A percentile compares a stretch with the other conserved stretches of the same genome.
phyloP scores from a whole-genome alignment of 37 sponge, comb jelly and placozoan genomes.

The Cliona cf. orientalis region DNA sequence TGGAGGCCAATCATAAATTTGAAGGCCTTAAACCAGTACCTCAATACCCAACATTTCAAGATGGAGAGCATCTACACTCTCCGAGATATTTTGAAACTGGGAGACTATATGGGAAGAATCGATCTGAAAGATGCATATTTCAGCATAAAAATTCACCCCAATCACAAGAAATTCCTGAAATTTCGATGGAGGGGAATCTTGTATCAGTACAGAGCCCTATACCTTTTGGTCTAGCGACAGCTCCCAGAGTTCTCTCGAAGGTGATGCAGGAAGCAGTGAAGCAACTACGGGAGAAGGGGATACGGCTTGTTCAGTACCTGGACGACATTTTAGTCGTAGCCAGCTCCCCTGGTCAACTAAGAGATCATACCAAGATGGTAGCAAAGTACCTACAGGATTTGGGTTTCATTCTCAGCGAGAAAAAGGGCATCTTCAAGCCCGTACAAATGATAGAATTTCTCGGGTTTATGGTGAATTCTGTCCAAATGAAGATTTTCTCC shows the following conservation, averaged over 20 bases:
- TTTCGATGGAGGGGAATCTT: too few species aligned
- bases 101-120: constrained; percentile 27
- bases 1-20: constrained; percentile 33
- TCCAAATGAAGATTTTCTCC: constrained; percentile 12
- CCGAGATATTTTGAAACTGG: not conserved
- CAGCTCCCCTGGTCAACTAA: not conserved
- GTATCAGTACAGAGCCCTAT: not conserved
- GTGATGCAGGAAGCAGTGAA: not conserved
- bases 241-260: not conserved
- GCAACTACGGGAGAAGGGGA: not conserved
- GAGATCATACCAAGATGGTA: not conserved
- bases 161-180: too few species aligned
- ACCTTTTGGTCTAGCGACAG: too few species aligned
- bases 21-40: constrained; percentile 18
- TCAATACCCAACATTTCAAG: constrained; percentile 27
- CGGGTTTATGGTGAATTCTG: constrained; percentile 30
- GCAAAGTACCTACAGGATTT: not conserved
- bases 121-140: too few species aligned
- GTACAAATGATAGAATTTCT: constrained; percentile 26
- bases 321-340: not conserved
- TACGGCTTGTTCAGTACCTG: too few species aligned
- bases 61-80: constrained; percentile 21
- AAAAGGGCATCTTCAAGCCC: constrained; percentile 15
- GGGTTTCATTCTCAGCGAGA: constrained; percentile 20
- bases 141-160: too few species aligned